Base-by-base conservation (phyloP, 2,888 invertebrate species). In the Polymixis lichenea region DNA sequence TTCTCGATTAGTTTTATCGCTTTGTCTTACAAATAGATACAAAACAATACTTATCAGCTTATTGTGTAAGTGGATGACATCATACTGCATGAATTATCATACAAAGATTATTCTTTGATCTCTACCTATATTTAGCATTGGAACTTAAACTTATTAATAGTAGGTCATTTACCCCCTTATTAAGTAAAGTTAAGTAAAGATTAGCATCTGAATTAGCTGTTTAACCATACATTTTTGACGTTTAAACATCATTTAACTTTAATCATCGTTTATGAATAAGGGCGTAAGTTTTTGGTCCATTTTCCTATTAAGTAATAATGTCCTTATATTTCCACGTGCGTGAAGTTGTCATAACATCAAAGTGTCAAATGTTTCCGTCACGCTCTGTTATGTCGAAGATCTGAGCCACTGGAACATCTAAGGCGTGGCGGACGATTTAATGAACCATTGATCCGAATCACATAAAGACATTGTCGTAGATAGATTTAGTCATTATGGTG, bases 351-450 rank as follows among this genome's bases (percentile, higher is more conserved):
- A 75, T 72, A 73, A 71, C 78, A 78, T 81, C 85, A 71, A 82
- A 83, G 84, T 83, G 83, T 75, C 79, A 81, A 86, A 79, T 71
- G 62, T 28, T 77, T 80, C 49, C 9, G 84, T 67, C 66, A 75
- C 43, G 82, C 74, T 84, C 82, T 72, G 72, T 32, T 66, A 76
- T 65, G 22, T 61, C 22, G 46, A 75, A 85, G 86, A 83, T 86
- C 75, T 53, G 58, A 87, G 77, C 51, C 56, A 72, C 32, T 66
- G 72, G 61, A 64, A 75, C 46, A 58, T 32, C 32, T 73, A 61
- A 15, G 69, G 67, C 70, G 75, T 77, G 75, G 58, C 84, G 72
- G 85, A 66, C 66, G 60, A 72, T 84, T 87, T 80, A 67, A 77
- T 72, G 77, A 78, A 61, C 78, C 66, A 72, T 74, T 84, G 81